Conservation (phyloP, 1,140 invertebrate genomes). For the Penaeus vannamei region DNA sequence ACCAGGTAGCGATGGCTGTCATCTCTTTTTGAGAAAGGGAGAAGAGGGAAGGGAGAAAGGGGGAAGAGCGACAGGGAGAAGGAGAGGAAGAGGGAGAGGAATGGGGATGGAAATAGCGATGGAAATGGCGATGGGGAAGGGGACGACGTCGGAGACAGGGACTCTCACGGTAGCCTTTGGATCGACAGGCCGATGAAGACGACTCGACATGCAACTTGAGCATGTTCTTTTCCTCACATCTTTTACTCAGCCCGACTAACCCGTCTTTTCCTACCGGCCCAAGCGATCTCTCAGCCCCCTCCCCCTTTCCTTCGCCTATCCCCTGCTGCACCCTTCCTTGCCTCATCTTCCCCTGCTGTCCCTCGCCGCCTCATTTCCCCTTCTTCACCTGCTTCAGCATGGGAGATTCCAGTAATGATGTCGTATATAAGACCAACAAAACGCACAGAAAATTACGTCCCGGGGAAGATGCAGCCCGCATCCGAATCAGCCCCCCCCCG, state of each 20-base stretch:
- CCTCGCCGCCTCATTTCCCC: no score
- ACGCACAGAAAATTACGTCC: conserved; percentile 56
- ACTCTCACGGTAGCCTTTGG: background rate
- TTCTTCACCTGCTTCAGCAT: no score
- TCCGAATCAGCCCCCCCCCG: conserved; percentile 29
- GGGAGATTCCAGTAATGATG: conserved; percentile 44
- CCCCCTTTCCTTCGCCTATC: no score
- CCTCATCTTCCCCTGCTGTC: no score
- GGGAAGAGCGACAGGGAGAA: background rate
- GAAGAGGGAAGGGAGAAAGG: background rate
- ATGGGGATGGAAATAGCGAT: background rate
- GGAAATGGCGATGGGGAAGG: background rate
- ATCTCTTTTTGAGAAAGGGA: background rate
- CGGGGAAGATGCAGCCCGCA: conserved; percentile 10
- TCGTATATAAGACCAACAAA: conserved; percentile 57
- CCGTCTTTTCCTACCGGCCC: no score
- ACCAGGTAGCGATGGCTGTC: no score
- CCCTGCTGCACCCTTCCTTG: no score
- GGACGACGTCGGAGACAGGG: background rate
- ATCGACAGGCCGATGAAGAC: no score
- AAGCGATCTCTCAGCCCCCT: no score
- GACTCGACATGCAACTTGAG: no score
- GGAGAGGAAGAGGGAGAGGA: background rate
- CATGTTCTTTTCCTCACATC: no score
- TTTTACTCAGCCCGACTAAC: no score